phyloP scores from a whole-genome alignment of 2,797 vertebrate genomes.

The Myoxocephalus aenaeus region DNA sequence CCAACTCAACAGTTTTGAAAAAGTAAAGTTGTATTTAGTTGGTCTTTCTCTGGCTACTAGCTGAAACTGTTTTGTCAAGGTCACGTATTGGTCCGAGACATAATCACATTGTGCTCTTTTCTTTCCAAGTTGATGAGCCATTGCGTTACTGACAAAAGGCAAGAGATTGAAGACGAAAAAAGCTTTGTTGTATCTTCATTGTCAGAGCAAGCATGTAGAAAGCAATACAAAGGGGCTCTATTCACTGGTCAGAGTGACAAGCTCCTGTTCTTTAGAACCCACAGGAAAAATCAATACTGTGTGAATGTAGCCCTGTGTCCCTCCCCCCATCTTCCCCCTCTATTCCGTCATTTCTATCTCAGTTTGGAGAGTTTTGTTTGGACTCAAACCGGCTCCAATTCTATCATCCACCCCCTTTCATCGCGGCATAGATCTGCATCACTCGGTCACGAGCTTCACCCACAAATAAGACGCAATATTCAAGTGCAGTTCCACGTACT shows the following conservation, averaged over 20 bases:
- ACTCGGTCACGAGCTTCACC: slow-evolving; percentile 5
- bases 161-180: slow-evolving; percentile 42
- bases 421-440: slow-evolving; percentile 27
- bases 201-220: slow-evolving; percentile 61
- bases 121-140: slow-evolving; percentile 47
- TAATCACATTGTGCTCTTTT: slow-evolving; percentile 36
- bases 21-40: slow-evolving; percentile 39
- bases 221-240: slow-evolving; percentile 60
- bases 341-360: slow-evolving; percentile 63
- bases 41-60: neutral
- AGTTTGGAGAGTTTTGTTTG: slow-evolving; percentile 63
- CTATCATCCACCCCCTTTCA: neutral
- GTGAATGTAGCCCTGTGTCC: slow-evolving; percentile 57
- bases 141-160: slow-evolving; percentile 53
- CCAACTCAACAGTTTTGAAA: slow-evolving; percentile 26
- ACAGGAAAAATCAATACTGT: slow-evolving; percentile 74
- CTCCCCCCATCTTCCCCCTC: slow-evolving; percentile 42
- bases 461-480: slow-evolving; percentile 38
- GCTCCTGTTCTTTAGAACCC: slow-evolving; percentile 66
- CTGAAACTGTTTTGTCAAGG: slow-evolving; percentile 34
- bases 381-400: slow-evolving; percentile 43
- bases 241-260: slow-evolving; percentile 65
- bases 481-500: slow-evolving; percentile 33
- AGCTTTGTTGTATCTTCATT: slow-evolving; percentile 65
- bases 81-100: slow-evolving; percentile 30